Base-by-base conservation (phyloP, 30 jellyfish, hydroid and myxozoan genomes). In the Turritopsis rubra region DNA sequence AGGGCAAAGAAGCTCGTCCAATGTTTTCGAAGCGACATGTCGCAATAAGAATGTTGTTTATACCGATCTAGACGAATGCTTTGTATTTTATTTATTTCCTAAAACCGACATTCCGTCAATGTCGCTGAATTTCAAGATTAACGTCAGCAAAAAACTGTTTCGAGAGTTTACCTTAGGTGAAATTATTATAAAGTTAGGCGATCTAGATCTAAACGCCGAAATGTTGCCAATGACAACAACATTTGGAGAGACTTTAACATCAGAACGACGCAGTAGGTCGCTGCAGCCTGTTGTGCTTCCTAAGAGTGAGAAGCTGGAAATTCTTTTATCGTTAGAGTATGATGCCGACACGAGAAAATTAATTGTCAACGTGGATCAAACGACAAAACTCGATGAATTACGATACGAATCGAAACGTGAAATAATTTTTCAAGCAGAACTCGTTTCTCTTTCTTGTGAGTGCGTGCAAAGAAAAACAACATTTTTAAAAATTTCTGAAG, bases 381-480 rank as follows among this genome's bases (percentile, higher is more conserved):
- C 96, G 73, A 91, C 98, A 19, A 86, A 86, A 71, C 82, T 91
- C 7, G 98, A 94, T 17, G 87, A 88, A 77, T 81, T 91, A 29
- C 84, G 98, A 65, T 91, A 91, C 86, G 82, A 87, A 30, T 83
- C 85, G 89, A 87, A 86, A 72, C 88, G 98, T 9, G 98, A 91
- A 73, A 91, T 91, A 1, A 91, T 91, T 27, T 87, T 91, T 3
- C 98, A 91, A 71, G 98, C 98, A 73, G 98, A 91, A 71, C 88
- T 91, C 66, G 88, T 91, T 21, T 91, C 98, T 53, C 89, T 95
- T 1, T 84, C 98, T 18, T 91, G 98, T 74, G 96, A 91, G 76
- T 91, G 98, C 89, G 96, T 91, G 16, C 98, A 91, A 72, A 85
- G 98, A 54, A 91, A 91, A 65, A 91, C 98, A 73, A 91, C 98